Evolutionary conservation across 1,140 invertebrate species (phyloP).

Genomic region (Aphidius gifuensis): DNA sequence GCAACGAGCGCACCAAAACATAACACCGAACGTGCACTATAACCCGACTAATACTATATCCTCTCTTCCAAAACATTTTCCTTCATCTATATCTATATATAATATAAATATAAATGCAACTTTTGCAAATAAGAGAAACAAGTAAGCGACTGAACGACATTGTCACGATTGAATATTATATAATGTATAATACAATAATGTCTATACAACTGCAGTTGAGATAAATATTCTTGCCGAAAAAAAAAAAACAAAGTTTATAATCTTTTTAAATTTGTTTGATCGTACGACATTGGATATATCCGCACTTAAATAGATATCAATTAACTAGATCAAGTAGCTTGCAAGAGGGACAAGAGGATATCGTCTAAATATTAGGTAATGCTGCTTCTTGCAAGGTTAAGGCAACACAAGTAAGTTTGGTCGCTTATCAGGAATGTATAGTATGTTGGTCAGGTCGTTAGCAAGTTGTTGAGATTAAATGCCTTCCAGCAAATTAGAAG

Average conservation of each 20-base stretch:
- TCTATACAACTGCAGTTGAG: too few species aligned
- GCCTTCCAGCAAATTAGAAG: slow-evolving; percentile 52
- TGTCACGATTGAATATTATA: too few species aligned
- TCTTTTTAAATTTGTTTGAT: too few species aligned
- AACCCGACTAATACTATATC: slow-evolving; percentile 20
- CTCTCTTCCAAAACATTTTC: slow-evolving; percentile 10
- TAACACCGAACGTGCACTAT: slow-evolving; percentile 26
- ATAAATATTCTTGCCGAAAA: too few species aligned
- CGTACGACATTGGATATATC: too few species aligned
- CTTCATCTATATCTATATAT: background rate
- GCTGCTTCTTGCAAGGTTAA: slow-evolving; percentile 46
- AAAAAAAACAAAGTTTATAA: too few species aligned
- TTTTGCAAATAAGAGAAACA: too few species aligned
- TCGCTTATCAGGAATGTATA: slow-evolving; percentile 54
- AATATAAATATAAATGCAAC: too few species aligned
- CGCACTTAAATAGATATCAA: too few species aligned
- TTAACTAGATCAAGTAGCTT: too few species aligned
- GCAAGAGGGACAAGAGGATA: background rate
- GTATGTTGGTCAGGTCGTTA: slow-evolving; percentile 55
- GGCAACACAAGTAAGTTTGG: slow-evolving; percentile 24
- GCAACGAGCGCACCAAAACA: slow-evolving; percentile 35
- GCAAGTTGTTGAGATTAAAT: slow-evolving; percentile 56
- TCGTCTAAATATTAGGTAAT: slow-evolving; percentile 26
- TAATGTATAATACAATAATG: too few species aligned
- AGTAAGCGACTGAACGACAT: too few species aligned